phyloP scores from a whole-genome alignment of 2,888 invertebrate genomes.

The Dioctria rufipes region DNA sequence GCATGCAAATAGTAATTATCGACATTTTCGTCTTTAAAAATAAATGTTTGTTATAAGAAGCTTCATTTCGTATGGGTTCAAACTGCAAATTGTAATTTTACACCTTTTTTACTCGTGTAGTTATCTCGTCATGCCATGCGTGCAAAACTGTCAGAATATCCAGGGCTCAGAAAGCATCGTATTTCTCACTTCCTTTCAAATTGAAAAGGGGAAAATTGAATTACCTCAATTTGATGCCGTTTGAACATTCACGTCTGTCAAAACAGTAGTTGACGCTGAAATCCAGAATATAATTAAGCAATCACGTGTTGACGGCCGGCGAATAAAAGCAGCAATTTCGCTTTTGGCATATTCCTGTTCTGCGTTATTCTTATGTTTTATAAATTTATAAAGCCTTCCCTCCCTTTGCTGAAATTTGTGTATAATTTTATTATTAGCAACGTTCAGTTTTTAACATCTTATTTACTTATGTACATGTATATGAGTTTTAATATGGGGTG shows the following conservation, averaged over 20 bases:
- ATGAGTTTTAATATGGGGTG: too few relatives aligned
- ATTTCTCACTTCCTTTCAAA: constrained; percentile 36
- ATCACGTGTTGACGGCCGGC: constrained; percentile 10
- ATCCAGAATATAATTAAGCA: constrained; percentile 30
- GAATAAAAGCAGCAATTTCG: constrained; percentile 9
- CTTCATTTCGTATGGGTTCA: too few relatives aligned
- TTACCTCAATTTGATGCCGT: neutral
- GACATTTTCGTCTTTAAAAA: too few relatives aligned
- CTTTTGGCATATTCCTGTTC: neutral
- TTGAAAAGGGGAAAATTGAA: constrained; percentile 38
- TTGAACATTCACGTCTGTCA: constrained; percentile 20
- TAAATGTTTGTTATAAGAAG: too few relatives aligned
- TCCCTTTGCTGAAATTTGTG: too few relatives aligned
- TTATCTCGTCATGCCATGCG: constrained; percentile 8
- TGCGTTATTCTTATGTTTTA: too few relatives aligned
- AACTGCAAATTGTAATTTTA: constrained; percentile 31
- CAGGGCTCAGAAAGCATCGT: constrained; percentile 7
- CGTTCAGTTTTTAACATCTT: too few relatives aligned
- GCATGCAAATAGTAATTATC: neutral
- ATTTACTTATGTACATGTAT: too few relatives aligned
- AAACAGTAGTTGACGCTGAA: constrained; percentile 45
- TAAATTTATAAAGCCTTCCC: too few relatives aligned
- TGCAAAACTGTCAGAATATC: constrained; percentile 3
- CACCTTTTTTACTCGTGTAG: neutral
- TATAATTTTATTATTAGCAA: too few relatives aligned